These are phyloP conservation scores for Macrotus californicus DNA, from an alignment of 2,113 vertebrate genomes.

Conservation along the genomic window DNA sequence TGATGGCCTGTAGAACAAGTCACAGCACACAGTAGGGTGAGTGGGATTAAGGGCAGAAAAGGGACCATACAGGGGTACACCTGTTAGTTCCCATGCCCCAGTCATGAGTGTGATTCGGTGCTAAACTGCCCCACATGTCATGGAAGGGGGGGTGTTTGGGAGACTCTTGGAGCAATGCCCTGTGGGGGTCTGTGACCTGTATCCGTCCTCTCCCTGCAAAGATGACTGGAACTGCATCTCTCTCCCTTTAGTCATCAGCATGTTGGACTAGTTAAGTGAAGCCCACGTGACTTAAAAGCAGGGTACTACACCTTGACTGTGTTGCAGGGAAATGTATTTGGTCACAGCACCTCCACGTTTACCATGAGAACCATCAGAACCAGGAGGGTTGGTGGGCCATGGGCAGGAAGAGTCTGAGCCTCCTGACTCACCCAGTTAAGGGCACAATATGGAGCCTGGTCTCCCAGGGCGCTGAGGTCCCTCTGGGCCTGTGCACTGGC, in stretches of 20 bases:
- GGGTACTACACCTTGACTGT: neutral
- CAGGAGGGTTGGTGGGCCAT: neutral
- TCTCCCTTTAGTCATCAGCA: too few relatives aligned
- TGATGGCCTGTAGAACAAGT: neutral
- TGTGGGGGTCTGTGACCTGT: neutral
- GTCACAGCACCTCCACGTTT: neutral
- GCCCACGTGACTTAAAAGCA: neutral
- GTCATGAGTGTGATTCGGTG: neutral
- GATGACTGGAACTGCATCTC: neutral
- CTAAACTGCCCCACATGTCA: neutral
- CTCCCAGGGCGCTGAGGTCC: neutral
- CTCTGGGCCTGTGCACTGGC: neutral
- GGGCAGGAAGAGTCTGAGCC: neutral
- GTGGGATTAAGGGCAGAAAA: neutral
- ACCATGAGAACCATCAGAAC: neutral
- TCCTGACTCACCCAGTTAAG: neutral
- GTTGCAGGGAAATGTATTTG: neutral
- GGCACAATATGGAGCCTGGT: neutral
- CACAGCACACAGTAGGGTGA: neutral
- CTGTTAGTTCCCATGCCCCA: neutral
- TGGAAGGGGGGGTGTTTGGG: neutral
- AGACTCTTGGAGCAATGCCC: neutral
- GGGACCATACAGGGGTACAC: too few relatives aligned
- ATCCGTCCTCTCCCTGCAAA: neutral
- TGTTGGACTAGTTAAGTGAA: neutral